A percentile compares a stretch with the other conserved stretches of the same genome.
These are phyloP conservation scores for Cichladusa arquata DNA, from an alignment of 2,113 vertebrate species.

Conservation along the genomic window DNA sequence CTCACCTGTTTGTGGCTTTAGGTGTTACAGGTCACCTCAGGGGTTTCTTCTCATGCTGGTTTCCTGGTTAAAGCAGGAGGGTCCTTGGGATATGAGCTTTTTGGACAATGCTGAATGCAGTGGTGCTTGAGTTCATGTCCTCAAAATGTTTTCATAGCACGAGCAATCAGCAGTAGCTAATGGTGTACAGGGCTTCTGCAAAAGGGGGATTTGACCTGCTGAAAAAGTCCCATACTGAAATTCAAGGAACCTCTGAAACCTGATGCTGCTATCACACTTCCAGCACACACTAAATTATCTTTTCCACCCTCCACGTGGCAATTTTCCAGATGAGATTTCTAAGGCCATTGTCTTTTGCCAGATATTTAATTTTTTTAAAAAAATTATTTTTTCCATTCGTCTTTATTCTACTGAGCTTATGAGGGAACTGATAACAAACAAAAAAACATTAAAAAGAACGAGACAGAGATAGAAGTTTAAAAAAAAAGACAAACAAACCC, in stretches of 20 bases:
- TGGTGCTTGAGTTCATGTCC: not conserved
- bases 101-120: not conserved
- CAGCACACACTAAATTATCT: not conserved
- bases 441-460: not conserved
- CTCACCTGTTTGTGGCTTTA: not conserved
- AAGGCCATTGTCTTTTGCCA: not conserved
- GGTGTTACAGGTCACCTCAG: not conserved
- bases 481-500: conserved; percentile 28
- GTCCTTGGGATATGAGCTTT: not conserved
- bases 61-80: not conserved
- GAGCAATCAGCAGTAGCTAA: not conserved
- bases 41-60: not conserved
- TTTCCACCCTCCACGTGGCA: not conserved
- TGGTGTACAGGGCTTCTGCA: not conserved
- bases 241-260: not conserved
- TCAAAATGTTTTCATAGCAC: not conserved
- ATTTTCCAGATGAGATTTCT: not conserved
- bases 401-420: not conserved
- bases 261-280: not conserved
- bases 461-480: not conserved
- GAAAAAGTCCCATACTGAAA: not conserved
- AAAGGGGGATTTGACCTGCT: not conserved
- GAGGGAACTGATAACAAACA: not conserved
- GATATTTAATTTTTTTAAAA: not conserved
- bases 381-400: not conserved